These are phyloP conservation scores for Leguminivora glycinivorella DNA, from an alignment of 1,140 invertebrate genomes.

Conservation along the genomic window DNA sequence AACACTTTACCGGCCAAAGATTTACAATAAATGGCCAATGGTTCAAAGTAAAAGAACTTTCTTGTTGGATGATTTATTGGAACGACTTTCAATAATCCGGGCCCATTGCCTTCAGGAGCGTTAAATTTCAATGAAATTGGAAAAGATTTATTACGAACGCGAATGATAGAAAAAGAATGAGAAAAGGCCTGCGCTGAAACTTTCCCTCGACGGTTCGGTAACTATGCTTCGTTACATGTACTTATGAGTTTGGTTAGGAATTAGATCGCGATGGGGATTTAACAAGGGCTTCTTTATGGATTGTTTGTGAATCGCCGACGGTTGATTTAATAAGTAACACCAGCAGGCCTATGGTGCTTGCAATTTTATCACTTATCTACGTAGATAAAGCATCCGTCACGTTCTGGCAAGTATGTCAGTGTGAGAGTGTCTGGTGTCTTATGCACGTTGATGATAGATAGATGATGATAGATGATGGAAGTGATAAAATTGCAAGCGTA, in stretches of 20 bases:
- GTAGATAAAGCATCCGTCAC: too few relatives aligned
- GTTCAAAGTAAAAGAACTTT: slow-evolving; percentile 29
- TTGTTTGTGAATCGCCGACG: too few relatives aligned
- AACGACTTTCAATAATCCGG: slow-evolving; percentile 32
- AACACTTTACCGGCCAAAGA: not conserved
- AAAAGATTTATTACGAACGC: slow-evolving; percentile 31
- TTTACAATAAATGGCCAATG: slow-evolving; percentile 25
- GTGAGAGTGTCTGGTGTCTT: too few relatives aligned
- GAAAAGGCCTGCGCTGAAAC: slow-evolving; percentile 20
- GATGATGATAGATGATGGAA: too few relatives aligned
- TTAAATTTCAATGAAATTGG: slow-evolving; percentile 33
- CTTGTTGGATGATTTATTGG: slow-evolving; percentile 32
- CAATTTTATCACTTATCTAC: too few relatives aligned
- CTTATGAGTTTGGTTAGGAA: not conserved
- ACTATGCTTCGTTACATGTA: slow-evolving; percentile 14
- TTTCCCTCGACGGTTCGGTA: not conserved
- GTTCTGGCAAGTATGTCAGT: too few relatives aligned
- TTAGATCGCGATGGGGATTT: not conserved
- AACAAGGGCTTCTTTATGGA: not conserved
- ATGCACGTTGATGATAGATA: too few relatives aligned
- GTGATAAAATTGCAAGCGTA: too few relatives aligned
- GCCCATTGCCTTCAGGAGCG: slow-evolving; percentile 30
- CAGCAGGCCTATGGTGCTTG: too few relatives aligned
- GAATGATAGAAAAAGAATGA: slow-evolving; percentile 25
- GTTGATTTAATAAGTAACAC: too few relatives aligned